These are phyloP conservation scores for Maconellicoccus hirsutus DNA, from an alignment of 1,140 invertebrate species.

Conservation along the genomic window DNA sequence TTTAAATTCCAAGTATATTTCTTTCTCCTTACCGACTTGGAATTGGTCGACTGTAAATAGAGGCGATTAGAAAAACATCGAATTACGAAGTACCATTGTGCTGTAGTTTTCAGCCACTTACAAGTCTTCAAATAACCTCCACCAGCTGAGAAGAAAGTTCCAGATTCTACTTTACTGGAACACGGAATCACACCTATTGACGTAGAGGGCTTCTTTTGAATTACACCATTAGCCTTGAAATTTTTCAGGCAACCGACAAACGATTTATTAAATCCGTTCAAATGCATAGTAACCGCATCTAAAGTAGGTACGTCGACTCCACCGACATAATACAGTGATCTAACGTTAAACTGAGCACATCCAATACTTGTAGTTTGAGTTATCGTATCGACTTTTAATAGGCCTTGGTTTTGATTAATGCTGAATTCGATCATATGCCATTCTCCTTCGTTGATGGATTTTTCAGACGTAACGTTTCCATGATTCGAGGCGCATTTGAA, in stretches of 20 bases:
- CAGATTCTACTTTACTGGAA: conserved; percentile 67
- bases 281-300: neutral
- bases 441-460: conserved; percentile 61
- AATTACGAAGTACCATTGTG: neutral
- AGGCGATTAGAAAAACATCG: neutral
- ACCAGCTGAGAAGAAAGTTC: conserved; percentile 71
- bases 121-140: conserved; percentile 53
- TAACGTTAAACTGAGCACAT: conserved; percentile 46
- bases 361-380: conserved; percentile 44
- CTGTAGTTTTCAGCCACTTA: conserved; percentile 36
- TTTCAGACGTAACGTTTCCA: conserved; percentile 41
- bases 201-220: conserved; percentile 40
- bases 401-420: conserved; percentile 43
- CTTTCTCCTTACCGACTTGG: conserved; percentile 60
- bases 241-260: conserved; percentile 82
- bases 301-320: conserved; percentile 37
- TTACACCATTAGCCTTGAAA: conserved; percentile 49
- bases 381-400: conserved; percentile 54
- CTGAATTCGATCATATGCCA: conserved; percentile 72
- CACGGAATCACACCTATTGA: conserved; percentile 60
- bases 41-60: conserved; percentile 51
- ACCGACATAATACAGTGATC: conserved; percentile 66
- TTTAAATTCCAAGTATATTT: conserved; percentile 76
- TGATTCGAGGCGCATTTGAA: conserved; percentile 63
- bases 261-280: conserved; percentile 40